Evolutionary conservation across 2,113 vertebrate species (phyloP), one percentile per base, ranked within the genome.

Genomic region (Malaclemys terrapin): DNA sequence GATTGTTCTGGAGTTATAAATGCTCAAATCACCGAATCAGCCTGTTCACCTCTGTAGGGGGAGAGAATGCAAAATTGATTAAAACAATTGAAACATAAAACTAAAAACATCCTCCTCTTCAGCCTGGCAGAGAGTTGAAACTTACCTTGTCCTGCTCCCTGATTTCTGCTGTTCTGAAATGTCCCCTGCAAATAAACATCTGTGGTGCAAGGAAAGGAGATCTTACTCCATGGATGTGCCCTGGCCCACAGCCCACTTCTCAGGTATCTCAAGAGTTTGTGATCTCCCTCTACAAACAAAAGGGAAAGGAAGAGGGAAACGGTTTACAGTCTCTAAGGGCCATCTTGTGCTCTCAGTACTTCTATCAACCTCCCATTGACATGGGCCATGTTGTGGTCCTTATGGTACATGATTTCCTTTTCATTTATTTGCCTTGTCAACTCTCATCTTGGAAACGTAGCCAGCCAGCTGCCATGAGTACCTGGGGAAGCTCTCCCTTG

Each of bases 1-100:
- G 75, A 50, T 57, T 94, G 35, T 54, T 91, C 80, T 89, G 84
- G 62, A 57, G 87, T 42, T 87, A 53, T 35, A 93, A 91, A 84
- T 53, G 31, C 94, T 97, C 96, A 94, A 96, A 95, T 96, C 88
- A 95, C 85, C 69, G 95, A 94, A 94, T 94, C 93, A 95, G 89
- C 69, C 45, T 69, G 57, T 93, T 90, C 1, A 1, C 52, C 88
- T 69, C 52, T 94, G 93, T 59, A 92, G 89, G 1, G 2, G 89
- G 45, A 96, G 45, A 97, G 84, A 97, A 94, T 86, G 27, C 91
- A 94, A 97, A 94, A 65, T 93, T 56, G 92, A 89, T 92, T 96
- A 91, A 97, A 96, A 85, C 59, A 78, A 85, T 89, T 79, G 56
- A 95, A 96, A 96, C 38, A 59, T 59, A 50, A 52, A 85, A 72